phyloP scores from a whole-genome alignment of 2,888 invertebrate genomes.

The Melieria crassipennis region DNA sequence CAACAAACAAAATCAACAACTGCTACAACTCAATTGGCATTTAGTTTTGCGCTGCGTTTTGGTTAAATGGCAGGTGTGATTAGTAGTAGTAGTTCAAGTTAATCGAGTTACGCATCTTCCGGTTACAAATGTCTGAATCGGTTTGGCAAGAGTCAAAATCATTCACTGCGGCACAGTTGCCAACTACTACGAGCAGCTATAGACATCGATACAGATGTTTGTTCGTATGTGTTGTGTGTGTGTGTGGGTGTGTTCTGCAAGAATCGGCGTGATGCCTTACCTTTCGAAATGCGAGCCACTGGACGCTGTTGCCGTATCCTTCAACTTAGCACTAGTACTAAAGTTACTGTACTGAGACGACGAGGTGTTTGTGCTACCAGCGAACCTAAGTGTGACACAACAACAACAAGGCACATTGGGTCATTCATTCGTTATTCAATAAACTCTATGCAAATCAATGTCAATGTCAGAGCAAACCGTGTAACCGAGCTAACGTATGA shows the following conservation, averaged over 20 bases:
- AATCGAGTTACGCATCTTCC: too few species aligned
- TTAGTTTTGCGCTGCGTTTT: neutral
- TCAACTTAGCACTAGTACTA: slow-evolving; percentile 65
- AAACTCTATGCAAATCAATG: too few species aligned
- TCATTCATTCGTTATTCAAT: neutral
- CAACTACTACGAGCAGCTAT: too few species aligned
- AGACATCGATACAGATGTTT: too few species aligned
- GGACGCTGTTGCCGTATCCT: slow-evolving; percentile 63
- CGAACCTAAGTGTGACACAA: slow-evolving; percentile 55
- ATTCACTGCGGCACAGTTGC: too few species aligned
- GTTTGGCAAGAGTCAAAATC: too few species aligned
- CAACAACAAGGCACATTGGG: neutral
- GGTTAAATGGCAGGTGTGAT: neutral
- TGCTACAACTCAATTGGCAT: neutral
- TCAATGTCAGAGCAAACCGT: too few species aligned
- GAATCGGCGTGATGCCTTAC: slow-evolving; percentile 51
- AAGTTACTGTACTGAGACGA: slow-evolving; percentile 66
- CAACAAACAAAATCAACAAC: neutral
- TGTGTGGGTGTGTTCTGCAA: too few species aligned
- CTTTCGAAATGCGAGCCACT: slow-evolving; percentile 65
- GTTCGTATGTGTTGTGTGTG: too few species aligned
- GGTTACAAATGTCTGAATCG: too few species aligned
- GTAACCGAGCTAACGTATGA: too few species aligned
- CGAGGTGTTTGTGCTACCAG: slow-evolving; percentile 65
- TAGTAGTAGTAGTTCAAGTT: too few species aligned